phyloP scores from a whole-genome alignment of 2,113 vertebrate genomes.

The Aviceda subcristata region DNA sequence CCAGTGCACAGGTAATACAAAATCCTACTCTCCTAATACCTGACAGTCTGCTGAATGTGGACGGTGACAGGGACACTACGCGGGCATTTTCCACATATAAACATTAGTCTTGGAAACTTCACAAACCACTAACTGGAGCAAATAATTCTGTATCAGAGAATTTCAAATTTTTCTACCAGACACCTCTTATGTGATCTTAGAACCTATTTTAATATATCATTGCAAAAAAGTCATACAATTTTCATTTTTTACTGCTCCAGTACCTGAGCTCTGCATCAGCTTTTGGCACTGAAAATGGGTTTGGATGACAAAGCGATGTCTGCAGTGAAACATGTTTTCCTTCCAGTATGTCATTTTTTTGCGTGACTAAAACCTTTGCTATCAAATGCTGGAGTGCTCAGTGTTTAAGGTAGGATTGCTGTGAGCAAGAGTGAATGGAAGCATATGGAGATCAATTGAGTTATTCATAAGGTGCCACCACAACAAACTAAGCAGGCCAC shows the following conservation, averaged over 20 bases:
- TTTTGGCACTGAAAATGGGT: slow-evolving; percentile 24
- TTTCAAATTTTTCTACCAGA: not conserved
- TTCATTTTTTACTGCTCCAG: not conserved
- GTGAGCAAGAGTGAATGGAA: slow-evolving; percentile 43
- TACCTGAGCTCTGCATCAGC: not conserved
- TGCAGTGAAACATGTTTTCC: slow-evolving; percentile 23
- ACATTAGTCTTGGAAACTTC: not conserved
- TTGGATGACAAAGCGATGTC: slow-evolving; percentile 15
- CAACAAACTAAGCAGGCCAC: slow-evolving; percentile 48
- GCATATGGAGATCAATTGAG: slow-evolving; percentile 58
- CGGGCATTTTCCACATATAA: not conserved
- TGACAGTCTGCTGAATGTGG: not conserved
- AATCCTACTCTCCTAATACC: not conserved
- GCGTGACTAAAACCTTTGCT: slow-evolving; percentile 41
- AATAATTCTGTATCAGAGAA: not conserved
- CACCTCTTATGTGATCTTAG: not conserved
- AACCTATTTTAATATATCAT: not conserved
- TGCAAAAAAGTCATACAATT: not conserved
- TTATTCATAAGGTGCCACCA: slow-evolving; percentile 50
- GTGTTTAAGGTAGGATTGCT: slow-evolving; percentile 42
- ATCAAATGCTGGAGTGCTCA: not conserved
- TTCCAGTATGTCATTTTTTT: slow-evolving; percentile 16
- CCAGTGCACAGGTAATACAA: not conserved
- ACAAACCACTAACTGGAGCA: not conserved
- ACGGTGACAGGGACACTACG: not conserved